phyloP scores from a whole-genome alignment of 2,888 invertebrate genomes.

The Coleophora flavipennella region DNA sequence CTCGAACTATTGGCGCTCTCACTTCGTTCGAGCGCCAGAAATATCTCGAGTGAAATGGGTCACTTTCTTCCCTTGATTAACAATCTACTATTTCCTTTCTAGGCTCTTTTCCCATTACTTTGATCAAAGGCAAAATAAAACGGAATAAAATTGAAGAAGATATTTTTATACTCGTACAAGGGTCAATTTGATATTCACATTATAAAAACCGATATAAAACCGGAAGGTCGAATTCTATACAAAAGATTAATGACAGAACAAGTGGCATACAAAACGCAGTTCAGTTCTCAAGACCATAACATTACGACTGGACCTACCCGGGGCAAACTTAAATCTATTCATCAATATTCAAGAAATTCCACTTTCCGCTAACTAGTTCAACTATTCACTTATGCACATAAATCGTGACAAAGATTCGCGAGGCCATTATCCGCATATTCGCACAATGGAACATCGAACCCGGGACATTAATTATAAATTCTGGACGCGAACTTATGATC shows the following conservation, averaged over 20 bases:
- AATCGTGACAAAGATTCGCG: slow-evolving; percentile 45
- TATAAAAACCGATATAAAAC: slow-evolving; percentile 4
- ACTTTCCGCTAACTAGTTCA: slow-evolving; percentile 50
- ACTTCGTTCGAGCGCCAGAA: no score
- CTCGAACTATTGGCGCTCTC: no score
- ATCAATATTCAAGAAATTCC: slow-evolving; percentile 67
- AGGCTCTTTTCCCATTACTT: no score
- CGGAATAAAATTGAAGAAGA: no score
- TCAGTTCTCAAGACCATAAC: slow-evolving; percentile 43
- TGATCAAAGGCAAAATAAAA: no score
- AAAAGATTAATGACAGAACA: slow-evolving; percentile 51
- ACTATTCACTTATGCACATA: slow-evolving; percentile 41
- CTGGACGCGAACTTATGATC: slow-evolving; percentile 47
- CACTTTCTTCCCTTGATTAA: no score
- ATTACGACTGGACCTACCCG: neutral
- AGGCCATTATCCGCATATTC: slow-evolving; percentile 52
- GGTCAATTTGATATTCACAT: neutral
- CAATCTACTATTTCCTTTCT: no score
- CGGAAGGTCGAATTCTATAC: slow-evolving; percentile 38
- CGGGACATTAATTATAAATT: slow-evolving; percentile 67
- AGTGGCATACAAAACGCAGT: slow-evolving; percentile 33
- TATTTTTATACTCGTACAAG: no score
- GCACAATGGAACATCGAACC: slow-evolving; percentile 41
- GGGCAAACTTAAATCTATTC: slow-evolving; percentile 26
- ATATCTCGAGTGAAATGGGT: no score